Conservation (phyloP, 2,113 vertebrate genomes). For the Bagarius yarrelli region DNA sequence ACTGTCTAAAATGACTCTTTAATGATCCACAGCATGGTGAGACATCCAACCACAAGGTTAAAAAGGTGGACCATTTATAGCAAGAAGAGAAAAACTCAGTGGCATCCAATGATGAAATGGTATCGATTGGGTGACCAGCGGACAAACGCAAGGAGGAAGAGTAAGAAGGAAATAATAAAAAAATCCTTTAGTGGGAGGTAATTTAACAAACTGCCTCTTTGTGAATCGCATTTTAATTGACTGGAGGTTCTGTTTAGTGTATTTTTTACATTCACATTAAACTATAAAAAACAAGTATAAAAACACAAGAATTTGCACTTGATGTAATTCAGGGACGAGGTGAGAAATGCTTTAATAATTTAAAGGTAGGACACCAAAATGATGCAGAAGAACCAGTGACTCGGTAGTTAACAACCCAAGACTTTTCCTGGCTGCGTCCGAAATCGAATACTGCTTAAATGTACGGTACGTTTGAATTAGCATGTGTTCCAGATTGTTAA, state of each 20-base stretch:
- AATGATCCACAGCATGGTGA: conserved; percentile 7
- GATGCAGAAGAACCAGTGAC: too few species aligned
- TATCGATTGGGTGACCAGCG: not conserved
- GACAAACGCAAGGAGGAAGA: not conserved
- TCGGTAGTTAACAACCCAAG: too few species aligned
- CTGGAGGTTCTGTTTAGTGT: not conserved
- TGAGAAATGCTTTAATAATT: too few species aligned
- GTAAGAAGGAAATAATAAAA: not conserved
- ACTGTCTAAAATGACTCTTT: conserved; percentile 2
- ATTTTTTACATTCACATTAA: not conserved
- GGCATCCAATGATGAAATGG: conserved; percentile 1
- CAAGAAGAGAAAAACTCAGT: not conserved
- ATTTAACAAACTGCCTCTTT: not conserved
- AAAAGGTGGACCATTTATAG: conserved; percentile 24
- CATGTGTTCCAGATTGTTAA: too few species aligned
- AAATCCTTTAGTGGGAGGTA: not conserved
- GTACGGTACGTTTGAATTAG: too few species aligned
- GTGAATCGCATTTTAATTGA: not conserved
- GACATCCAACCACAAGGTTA: not conserved
- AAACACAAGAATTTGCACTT: too few species aligned
- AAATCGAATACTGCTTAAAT: too few species aligned
- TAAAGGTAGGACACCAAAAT: too few species aligned
- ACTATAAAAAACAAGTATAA: not conserved
- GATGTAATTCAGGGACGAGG: too few species aligned
- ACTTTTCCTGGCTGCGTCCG: too few species aligned